A percentile compares a stretch with the other conserved stretches of the same genome.
phyloP scores from a whole-genome alignment of 2,797 vertebrate genomes.

The Leucoraja ocellata region DNA sequence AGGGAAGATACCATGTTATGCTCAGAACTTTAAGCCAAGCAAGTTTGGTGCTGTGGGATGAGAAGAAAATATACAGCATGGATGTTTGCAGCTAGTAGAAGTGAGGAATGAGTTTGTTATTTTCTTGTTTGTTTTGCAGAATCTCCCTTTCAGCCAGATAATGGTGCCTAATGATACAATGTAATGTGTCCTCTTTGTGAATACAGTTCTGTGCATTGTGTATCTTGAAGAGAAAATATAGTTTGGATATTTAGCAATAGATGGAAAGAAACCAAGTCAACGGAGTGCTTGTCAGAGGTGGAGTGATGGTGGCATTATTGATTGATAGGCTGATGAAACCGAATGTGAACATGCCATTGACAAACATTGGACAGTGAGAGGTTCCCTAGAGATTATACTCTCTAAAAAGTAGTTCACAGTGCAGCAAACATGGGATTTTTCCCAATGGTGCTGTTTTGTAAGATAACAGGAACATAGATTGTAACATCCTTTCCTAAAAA shows the following conservation, averaged over 20 bases:
- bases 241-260: not conserved
- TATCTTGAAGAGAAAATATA: not conserved
- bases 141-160: no score
- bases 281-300: not conserved
- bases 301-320: not conserved
- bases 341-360: not conserved
- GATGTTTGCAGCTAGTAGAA: not conserved
- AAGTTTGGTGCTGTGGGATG: not conserved
- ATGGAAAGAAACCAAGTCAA: not conserved
- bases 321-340: not conserved
- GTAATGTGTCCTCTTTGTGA: no score
- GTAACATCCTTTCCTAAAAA: no score
- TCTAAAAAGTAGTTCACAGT: not conserved
- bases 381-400: not conserved
- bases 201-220: not conserved
- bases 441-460: no score
- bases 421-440: no score
- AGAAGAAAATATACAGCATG: not conserved
- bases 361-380: not conserved
- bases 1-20: not conserved
- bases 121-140: no score
- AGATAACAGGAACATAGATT: no score
- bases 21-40: not conserved
- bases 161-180: no score
- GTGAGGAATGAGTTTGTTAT: not conserved